Evolutionary conservation across 1,140 invertebrate species (phyloP).

Genomic region (Mizuhopecten yessoensis): DNA sequence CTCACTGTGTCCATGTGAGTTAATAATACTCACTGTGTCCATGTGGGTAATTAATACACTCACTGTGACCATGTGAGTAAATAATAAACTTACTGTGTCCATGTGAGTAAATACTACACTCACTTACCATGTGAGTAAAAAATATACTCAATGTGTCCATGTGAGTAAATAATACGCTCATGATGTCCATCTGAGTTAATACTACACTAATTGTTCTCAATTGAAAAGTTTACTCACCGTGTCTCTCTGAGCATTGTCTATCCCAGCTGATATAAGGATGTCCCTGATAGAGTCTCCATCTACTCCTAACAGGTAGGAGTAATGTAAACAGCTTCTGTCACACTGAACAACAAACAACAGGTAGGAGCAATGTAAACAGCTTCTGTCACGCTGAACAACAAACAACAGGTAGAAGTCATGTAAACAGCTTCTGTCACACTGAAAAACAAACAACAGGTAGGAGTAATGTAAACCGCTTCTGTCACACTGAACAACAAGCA

Average conservation of each 20-base stretch:
- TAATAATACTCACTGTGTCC: no score
- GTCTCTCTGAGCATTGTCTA: slow-evolving; percentile 58
- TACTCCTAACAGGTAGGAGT: slow-evolving; percentile 64
- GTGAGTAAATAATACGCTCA: no score
- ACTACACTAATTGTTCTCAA: no score
- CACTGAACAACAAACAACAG: slow-evolving; percentile 63
- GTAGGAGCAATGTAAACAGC: slow-evolving; percentile 69
- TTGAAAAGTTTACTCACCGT: slow-evolving; percentile 55
- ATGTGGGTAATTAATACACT: no score
- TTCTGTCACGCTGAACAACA: slow-evolving; percentile 63
- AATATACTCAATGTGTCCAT: no score
- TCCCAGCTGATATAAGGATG: slow-evolving; percentile 59
- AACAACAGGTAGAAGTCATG: slow-evolving; percentile 69
- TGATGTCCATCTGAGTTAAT: no score
- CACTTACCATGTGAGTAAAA: no score
- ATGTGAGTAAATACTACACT: no score
- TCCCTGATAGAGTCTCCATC: slow-evolving; percentile 62
- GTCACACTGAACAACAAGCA: slow-evolving; percentile 51
- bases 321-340: slow-evolving; percentile 69
- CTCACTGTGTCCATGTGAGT: no score
- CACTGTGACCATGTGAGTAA: no score
- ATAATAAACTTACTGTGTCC: no score
- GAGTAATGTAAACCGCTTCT: slow-evolving; percentile 71
- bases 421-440: slow-evolving; percentile 66
- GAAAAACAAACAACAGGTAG: slow-evolving; percentile 57